Conservation (phyloP, 2,888 invertebrate species). For the Petrolisthes manimaculis region DNA sequence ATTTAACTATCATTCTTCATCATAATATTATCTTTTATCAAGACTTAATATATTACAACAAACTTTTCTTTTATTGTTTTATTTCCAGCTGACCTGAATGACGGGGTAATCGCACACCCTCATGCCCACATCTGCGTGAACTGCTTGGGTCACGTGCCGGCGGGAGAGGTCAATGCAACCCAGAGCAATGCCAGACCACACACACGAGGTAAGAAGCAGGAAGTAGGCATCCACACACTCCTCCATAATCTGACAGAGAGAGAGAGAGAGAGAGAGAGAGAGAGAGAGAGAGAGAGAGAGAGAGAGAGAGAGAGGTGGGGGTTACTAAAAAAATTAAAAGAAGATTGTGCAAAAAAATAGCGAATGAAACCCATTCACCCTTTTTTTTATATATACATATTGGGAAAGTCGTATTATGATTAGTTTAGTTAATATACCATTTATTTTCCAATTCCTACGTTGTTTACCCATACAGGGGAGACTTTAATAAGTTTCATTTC, state of each 20-base stretch:
- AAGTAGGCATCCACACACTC: constrained; percentile 48
- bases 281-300: constrained; percentile 18
- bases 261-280: constrained; percentile 24
- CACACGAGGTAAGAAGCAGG: constrained; percentile 42
- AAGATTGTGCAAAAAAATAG: neutral
- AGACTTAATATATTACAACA: no score
- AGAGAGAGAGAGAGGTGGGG: neutral
- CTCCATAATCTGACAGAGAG: constrained; percentile 37
- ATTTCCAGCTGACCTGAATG: constrained; percentile 51
- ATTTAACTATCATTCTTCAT: neutral
- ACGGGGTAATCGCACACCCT: constrained; percentile 59
- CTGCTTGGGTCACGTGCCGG: constrained; percentile 51
- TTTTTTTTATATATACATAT: neutral
- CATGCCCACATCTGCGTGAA: constrained; percentile 48
- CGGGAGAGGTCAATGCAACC: constrained; percentile 57
- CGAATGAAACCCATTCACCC: neutral
- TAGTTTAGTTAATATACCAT: no score
- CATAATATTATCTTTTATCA: no score
- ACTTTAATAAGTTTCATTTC: no score
- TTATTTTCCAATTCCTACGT: no score
- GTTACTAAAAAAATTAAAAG: neutral
- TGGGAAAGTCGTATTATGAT: no score
- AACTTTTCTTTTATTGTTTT: no score
- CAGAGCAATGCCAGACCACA: constrained; percentile 61
- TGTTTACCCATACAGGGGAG: no score